Percentiles rank a stretch among this genome's conserved stretches.
Evolutionary conservation across 2,113 vertebrate species (phyloP).

Genomic region (Zonotrichia leucophrys): DNA sequence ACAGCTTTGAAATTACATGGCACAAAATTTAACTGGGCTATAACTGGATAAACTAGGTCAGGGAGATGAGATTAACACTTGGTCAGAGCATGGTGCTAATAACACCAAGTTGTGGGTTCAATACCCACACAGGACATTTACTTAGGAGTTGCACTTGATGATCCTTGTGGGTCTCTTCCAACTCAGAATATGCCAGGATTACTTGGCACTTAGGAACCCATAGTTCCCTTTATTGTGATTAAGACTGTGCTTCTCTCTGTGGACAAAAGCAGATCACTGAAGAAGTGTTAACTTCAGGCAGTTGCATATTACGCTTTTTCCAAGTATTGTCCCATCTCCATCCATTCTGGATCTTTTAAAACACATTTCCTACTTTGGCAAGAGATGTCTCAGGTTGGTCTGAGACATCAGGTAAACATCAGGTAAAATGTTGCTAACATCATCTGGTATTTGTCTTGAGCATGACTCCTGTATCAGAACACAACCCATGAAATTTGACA

Average conservation of each 20-base stretch:
- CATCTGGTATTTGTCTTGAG: neutral
- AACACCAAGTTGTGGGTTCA: neutral
- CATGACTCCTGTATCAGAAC: neutral
- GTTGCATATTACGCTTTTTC: neutral
- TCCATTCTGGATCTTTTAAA: neutral
- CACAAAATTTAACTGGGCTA: neutral
- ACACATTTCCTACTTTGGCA: neutral
- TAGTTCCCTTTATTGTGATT: neutral
- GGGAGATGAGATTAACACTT: neutral
- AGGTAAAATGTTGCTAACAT: neutral
- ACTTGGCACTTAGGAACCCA: neutral
- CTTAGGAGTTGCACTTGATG: neutral
- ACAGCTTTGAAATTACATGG: neutral
- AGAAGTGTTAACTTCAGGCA: neutral
- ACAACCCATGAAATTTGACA: neutral
- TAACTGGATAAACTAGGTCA: neutral
- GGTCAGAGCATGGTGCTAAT: neutral
- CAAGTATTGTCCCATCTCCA: neutral
- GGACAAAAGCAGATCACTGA: neutral
- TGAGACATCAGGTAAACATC: neutral
- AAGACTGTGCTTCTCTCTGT: neutral
- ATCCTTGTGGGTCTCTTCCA: neutral
- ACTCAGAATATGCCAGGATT: neutral
- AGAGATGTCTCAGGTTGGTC: neutral
- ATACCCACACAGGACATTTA: neutral